Percentiles rank a stretch among this genome's conserved stretches.
Evolutionary conservation across 1,140 invertebrate genomes (phyloP).

Genomic region (Lepidurus couesii): DNA sequence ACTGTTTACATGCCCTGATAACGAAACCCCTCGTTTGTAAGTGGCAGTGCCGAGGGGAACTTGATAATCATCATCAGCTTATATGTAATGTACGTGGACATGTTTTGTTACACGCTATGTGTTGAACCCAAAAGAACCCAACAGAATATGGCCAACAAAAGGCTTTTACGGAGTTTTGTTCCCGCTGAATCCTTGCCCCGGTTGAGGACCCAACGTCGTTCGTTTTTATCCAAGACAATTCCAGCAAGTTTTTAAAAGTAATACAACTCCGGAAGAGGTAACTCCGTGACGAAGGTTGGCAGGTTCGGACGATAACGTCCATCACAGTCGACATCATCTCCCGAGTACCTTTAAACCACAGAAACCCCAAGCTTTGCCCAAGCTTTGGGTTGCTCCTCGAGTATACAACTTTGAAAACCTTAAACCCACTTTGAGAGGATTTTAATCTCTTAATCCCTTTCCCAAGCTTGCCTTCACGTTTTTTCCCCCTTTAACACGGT

Average conservation of each 20-base stretch:
- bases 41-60: no score
- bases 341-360: neutral
- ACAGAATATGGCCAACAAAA: no score
- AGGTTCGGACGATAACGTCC: neutral
- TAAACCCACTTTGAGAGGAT: neutral
- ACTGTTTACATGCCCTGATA: constrained; percentile 4
- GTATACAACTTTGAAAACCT: neutral
- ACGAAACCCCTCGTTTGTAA: neutral
- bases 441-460: neutral
- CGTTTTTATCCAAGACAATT: neutral
- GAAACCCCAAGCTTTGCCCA: neutral
- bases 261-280: neutral
- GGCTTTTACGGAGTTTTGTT: no score
- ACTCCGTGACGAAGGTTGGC: neutral
- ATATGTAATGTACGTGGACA: no score
- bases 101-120: no score
- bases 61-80: no score
- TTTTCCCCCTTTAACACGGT: neutral
- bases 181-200: no score
- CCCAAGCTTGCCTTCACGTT: neutral
- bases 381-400: neutral
- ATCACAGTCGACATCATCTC: neutral
- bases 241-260: neutral
- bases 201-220: neutral
- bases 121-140: no score